Base-by-base conservation (phyloP, 2,888 invertebrate species). In the Euproctis similis region DNA sequence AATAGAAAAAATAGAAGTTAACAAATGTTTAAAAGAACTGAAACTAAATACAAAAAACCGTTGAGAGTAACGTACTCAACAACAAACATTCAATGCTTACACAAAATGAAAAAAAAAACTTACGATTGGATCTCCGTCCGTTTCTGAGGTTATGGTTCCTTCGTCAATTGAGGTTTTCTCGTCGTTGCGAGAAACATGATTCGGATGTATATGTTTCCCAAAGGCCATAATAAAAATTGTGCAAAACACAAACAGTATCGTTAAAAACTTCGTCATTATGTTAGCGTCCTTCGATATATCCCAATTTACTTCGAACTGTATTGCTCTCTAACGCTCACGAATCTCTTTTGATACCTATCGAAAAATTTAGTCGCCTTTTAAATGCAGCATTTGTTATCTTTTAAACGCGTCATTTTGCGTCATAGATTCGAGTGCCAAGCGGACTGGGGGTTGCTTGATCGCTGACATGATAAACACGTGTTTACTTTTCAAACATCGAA, bases 121-220 rank as follows among this genome's bases (percentile, higher is more conserved):
- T 47, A 70, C 68, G 33, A 60, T 59, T 30, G 56, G 40, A 31
- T 58, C 41, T 35, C 50, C 56, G 36, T 62, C 62, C 10, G 53
- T 38, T 14, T 59, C 51, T 8, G 34, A 34, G 10, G 29, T 21
- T 9, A 47, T 37, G 0, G 39, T 39, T 31, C 16, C 35, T 6
- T 24, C 38, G n/a, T 17, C 30, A 8, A 10, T 6, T 3, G 19
- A 7, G 8, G 25, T 6, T 5, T 46, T 42, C n/a, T 46, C 47
- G 24, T 38, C 46, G 8, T 30, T 19, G 3, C 40, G 37, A 4
- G 53, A 31, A 2, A 45, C 33, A 24, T 42, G 49, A 26, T 45
- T 51, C 1, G 66, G 71, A 25, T 72, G 69, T 2, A 70, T 29
- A 34, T 76, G 69, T 33, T 60, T 67, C 3, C 60, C 53, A 21